A percentile compares a stretch with the other conserved stretches of the same genome.
Conservation (phyloP, 2,888 invertebrate species). For the Luffia ferchaultella region DNA sequence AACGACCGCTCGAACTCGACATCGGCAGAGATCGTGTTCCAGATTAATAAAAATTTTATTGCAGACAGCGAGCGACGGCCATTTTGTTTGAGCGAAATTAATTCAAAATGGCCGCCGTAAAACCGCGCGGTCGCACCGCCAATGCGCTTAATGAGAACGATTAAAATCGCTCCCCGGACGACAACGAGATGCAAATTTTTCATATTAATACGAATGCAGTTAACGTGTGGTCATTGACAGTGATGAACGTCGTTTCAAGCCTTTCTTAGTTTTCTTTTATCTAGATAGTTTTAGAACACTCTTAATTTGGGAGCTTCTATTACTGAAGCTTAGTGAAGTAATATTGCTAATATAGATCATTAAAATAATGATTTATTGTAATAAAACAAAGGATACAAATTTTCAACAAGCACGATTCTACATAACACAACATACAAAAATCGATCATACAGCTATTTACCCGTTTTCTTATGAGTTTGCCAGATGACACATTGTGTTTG, state of each 20-base stretch:
- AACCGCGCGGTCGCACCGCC: constrained; percentile 46
- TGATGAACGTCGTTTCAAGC: neutral
- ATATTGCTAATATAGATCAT: too few relatives aligned
- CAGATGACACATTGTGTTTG: too few relatives aligned
- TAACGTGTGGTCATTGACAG: neutral
- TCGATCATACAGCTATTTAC: too few relatives aligned
- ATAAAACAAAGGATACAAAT: too few relatives aligned
- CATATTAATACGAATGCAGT: constrained; percentile 8
- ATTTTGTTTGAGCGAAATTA: constrained; percentile 55
- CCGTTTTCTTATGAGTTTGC: too few relatives aligned
- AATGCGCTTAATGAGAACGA: constrained; percentile 55
- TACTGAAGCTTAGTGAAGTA: too few relatives aligned
- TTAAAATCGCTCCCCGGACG: constrained; percentile 48
- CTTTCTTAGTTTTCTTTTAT: too few relatives aligned
- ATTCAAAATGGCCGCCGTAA: constrained; percentile 54
- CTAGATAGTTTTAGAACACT: too few relatives aligned
- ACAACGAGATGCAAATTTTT: constrained; percentile 42
- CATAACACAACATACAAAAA: too few relatives aligned
- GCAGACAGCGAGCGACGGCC: constrained; percentile 29
- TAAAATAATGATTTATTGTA: too few relatives aligned
- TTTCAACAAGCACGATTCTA: too few relatives aligned
- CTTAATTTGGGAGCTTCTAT: too few relatives aligned
- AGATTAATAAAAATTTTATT: constrained; percentile 50
- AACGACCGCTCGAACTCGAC: neutral
- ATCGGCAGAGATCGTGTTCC: constrained; percentile 26